Evolutionary conservation across 2,888 invertebrate genomes (phyloP), one percentile per base, ranked within the genome.

Genomic region (Spialia ferax): DNA sequence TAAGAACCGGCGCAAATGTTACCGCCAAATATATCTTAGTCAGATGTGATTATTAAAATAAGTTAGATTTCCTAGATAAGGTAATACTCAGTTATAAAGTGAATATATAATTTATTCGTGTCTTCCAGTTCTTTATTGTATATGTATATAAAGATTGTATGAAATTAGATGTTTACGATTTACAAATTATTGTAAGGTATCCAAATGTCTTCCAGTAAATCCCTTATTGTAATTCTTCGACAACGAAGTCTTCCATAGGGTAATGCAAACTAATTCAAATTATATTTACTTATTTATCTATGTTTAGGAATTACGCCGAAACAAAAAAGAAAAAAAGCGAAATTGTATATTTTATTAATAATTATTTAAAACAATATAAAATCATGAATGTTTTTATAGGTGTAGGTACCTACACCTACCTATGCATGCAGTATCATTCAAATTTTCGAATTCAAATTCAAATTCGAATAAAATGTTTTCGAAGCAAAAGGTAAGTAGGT

Each of bases 221-320:
- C 73, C 56, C 72, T 75, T 75, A 74, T 76, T 8, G 72, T 77
- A 73, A 75, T 73, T 78, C 79, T 83, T 76, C 85, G 81, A 89
- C 90, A 91, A 91, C 92, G 91, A 93, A 91, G 89, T 91, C 91
- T 92, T 92, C 91, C 92, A 89, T 73, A 63, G 42, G 35, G 7
- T 61, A 45, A 48, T 13, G n/a, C 38, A 42, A 26, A 38, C 77
- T 73, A 23, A 20, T 1, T 10, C 32, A 32, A 32, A 32, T 32
- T 10, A 32, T 32, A 32, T 32, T 32, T 32, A 32, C 32, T 11
- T 32, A 32, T 32, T 32, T 26, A 26, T 29, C 29, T 29, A 29
- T 7, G 4, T 29, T n/a, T n/a, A 29, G 29, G 29, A 29, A 29
- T 3, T 29, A 29, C 6, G 29, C 4, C 8, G n/a, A n/a, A n/a